A percentile compares a stretch with the other conserved stretches of the same genome.
Conservation (phyloP, 1,140 invertebrate genomes). For the Cotesia typhae region DNA sequence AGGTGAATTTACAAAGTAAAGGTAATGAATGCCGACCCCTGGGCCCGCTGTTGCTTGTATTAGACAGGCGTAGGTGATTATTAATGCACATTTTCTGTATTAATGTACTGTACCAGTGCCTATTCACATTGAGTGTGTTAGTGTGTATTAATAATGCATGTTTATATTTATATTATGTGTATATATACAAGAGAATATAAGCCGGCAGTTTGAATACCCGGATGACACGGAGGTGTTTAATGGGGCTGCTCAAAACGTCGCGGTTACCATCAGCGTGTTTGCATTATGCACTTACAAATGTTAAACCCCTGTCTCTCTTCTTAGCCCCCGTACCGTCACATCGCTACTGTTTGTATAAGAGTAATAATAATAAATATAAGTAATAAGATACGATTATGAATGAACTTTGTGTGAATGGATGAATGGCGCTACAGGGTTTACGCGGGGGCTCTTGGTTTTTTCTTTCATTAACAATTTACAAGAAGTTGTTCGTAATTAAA, state of each 20-base stretch:
- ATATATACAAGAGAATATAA: too few relatives aligned
- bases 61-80: conserved; percentile 35
- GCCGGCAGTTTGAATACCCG: conserved; percentile 29
- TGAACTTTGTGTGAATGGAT: conserved; percentile 20
- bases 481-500: too few relatives aligned
- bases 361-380: too few relatives aligned
- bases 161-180: too few relatives aligned
- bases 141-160: background rate
- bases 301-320: conserved; percentile 15
- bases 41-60: background rate
- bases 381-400: conserved; percentile 27
- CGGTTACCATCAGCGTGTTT: background rate
- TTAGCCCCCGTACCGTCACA: conserved; percentile 18
- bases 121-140: too few relatives aligned
- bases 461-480: too few relatives aligned
- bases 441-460: background rate
- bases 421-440: conserved; percentile 15
- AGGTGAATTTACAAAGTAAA: conserved; percentile 36
- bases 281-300: too few relatives aligned
- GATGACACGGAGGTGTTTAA: conserved; percentile 39
- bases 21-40: conserved; percentile 37
- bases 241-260: conserved; percentile 21
- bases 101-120: background rate
- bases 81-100: conserved; percentile 15
- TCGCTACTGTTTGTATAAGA: conserved; percentile 26